These are phyloP conservation scores for Pherbina coryleti DNA, from an alignment of 2,888 invertebrate genomes.

Conservation along the genomic window DNA sequence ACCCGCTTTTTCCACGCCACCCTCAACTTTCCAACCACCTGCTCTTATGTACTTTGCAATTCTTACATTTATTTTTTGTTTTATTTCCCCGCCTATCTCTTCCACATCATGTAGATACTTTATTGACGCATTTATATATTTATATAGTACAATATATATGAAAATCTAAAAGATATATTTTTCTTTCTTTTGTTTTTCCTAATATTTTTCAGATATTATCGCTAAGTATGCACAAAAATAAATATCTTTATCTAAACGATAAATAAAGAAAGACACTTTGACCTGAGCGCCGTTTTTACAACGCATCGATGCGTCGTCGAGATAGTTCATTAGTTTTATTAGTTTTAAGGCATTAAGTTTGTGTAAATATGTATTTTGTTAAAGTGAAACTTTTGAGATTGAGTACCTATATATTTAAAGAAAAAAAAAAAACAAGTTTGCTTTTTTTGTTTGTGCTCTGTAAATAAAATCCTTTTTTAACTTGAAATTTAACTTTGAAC, in stretches of 20 bases:
- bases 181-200: slow-evolving; percentile 33
- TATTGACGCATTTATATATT: background rate
- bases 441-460: background rate
- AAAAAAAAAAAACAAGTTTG: too few relatives aligned
- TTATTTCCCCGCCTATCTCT: background rate
- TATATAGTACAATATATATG: background rate
- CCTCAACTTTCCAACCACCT: background rate
- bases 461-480: background rate
- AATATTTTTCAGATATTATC: slow-evolving; percentile 52
- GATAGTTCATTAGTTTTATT: background rate
- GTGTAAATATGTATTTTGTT: background rate
- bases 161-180: slow-evolving; percentile 16
- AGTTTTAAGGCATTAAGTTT: background rate
- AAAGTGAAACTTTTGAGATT: background rate
- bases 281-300: slow-evolving; percentile 21
- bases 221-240: slow-evolving; percentile 42
- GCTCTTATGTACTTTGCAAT: slow-evolving; percentile 21
- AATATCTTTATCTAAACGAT: background rate
- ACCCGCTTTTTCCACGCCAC: background rate
- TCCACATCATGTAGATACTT: background rate
- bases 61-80: background rate
- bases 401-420: background rate
- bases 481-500: background rate
- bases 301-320: slow-evolving; percentile 8
- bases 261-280: background rate